Evolutionary conservation across 2,888 invertebrate genomes (phyloP).

Genomic region (Tenthredo distinguenda): DNA sequence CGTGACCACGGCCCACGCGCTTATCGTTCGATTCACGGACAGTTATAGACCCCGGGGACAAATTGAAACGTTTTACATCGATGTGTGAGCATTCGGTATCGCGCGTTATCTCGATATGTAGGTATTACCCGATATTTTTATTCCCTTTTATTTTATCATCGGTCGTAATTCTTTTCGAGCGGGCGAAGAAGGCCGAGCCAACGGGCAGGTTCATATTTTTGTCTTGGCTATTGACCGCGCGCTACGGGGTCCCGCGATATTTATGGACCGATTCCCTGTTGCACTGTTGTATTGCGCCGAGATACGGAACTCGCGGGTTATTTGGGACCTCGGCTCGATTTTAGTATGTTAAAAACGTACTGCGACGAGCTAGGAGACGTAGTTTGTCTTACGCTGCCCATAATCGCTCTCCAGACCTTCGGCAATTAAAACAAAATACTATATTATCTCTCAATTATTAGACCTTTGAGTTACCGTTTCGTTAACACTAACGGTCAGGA

Average conservation of each 20-base stretch:
- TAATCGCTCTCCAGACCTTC: neutral
- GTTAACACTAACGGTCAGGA: neutral
- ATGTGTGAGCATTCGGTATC: slow-evolving; percentile 10
- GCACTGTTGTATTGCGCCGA: neutral
- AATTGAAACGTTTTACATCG: slow-evolving; percentile 41
- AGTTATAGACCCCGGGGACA: neutral
- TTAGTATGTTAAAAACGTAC: neutral
- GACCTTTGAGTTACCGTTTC: neutral
- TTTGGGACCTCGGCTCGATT: neutral
- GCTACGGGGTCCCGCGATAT: slow-evolving; percentile 47
- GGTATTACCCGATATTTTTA: neutral
- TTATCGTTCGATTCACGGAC: neutral
- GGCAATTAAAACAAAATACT: neutral
- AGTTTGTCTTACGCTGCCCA: neutral
- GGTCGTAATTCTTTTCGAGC: slow-evolving; percentile 33
- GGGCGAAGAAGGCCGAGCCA: slow-evolving; percentile 28
- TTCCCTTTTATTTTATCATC: slow-evolving; percentile 39
- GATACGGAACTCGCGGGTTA: slow-evolving; percentile 8
- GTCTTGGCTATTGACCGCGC: slow-evolving; percentile 50
- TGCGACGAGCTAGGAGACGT: neutral
- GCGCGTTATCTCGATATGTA: neutral
- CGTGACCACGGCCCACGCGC: neutral
- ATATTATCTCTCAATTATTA: slow-evolving; percentile 2
- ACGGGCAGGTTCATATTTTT: slow-evolving; percentile 49
- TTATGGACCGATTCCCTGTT: slow-evolving; percentile 44